Evolutionary conservation across 1,140 invertebrate genomes (phyloP), one percentile per base, ranked within the genome.

Genomic region (Hermetia illucens): DNA sequence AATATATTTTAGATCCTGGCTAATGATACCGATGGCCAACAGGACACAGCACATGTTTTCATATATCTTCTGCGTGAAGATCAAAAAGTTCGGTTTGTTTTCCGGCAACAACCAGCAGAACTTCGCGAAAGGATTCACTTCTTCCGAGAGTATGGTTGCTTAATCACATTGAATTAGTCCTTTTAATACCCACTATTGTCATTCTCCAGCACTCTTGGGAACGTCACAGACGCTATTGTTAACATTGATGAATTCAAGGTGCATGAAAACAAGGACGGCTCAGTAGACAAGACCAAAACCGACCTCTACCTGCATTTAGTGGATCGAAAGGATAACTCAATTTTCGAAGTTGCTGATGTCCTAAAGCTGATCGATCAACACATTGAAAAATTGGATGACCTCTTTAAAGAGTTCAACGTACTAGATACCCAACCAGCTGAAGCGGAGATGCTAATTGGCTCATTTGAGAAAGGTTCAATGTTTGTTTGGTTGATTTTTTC

Each of bases 261-360:
- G 21, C 91, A 96, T 55, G 85, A 89, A 52, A 91, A 92, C 53
- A 74, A 80, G 46, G 83, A 90, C 50, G 91, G 91, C 5, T 82
- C 84, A 1, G 85, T 95, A 2, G 91, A 97, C 61, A 81, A 88
- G 49, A 94, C 89, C 2, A 83, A 89, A 54, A 94, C 90, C 2
- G 91, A 95, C 63, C 65, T 96, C 38, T 94, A 92, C 53, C 65
- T 96, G 45, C 92, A 96, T 63, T 74, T 94, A 34, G 90, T 96
- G 4, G 77, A 93, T 61, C 74, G 77, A 25, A 70, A 76, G 18
- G 87, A 95, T 52, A 87, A 95, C 65, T 87, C 86, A 4, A 89
- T 95, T 18, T 66, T 93, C 40, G 88, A 92, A 58, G 86, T 90
- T 1, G 69, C 75, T 15, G 74, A 87, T 53, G 85, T 89, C 13